Evolutionary conservation across 2,113 vertebrate species (phyloP).

Genomic region (Tragelaphus scriptus): DNA sequence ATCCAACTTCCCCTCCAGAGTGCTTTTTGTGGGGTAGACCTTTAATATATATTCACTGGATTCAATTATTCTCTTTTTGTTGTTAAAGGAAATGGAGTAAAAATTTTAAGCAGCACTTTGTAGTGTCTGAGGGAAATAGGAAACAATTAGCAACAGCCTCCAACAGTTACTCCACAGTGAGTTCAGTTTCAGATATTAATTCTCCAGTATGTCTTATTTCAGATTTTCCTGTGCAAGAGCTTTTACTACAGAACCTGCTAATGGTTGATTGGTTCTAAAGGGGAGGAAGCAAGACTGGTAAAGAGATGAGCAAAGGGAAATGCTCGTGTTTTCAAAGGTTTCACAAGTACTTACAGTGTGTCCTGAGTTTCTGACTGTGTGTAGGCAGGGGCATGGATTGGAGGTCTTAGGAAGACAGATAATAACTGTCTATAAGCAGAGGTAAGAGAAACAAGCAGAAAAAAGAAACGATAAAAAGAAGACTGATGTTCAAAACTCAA

Average conservation of each 20-base stretch:
- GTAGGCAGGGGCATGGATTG: background rate
- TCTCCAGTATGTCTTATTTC: background rate
- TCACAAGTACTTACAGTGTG: background rate
- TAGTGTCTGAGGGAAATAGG: background rate
- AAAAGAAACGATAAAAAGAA: background rate
- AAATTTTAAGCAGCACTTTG: background rate
- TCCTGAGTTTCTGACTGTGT: background rate
- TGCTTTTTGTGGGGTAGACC: background rate
- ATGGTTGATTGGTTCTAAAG: background rate
- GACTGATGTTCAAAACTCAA: background rate
- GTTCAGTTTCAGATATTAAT: background rate
- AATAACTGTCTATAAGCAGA: background rate
- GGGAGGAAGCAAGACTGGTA: background rate
- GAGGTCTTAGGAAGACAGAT: background rate
- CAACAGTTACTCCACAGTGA: background rate
- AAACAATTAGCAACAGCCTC: background rate
- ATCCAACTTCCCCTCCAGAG: background rate
- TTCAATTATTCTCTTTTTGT: background rate
- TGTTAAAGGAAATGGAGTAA: slow-evolving; percentile 13
- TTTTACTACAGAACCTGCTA: background rate
- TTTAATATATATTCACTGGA: background rate
- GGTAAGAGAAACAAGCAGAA: background rate
- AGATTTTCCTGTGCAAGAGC: background rate
- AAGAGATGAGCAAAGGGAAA: background rate
- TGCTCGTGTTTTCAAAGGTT: background rate